Evolutionary conservation across 1,140 invertebrate genomes (phyloP).

Genomic region (Hyles euphorbiae): DNA sequence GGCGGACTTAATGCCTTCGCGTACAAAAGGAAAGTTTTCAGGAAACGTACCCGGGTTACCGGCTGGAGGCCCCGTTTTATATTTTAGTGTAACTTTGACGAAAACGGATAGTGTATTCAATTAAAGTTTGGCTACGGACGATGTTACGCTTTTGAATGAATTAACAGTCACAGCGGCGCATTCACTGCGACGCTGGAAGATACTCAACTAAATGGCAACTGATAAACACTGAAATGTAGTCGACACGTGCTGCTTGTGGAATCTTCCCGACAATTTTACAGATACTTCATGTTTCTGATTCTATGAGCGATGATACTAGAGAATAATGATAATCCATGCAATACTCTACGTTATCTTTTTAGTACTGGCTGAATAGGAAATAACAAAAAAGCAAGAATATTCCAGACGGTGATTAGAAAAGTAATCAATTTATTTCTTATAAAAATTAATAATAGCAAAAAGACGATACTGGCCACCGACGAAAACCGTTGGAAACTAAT

Average conservation of each 20-base stretch:
- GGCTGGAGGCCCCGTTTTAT: conserved; percentile 32
- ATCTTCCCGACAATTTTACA: too few species aligned
- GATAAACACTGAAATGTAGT: too few species aligned
- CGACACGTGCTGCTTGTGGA: too few species aligned
- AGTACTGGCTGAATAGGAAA: too few species aligned
- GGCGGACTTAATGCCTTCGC: too few species aligned
- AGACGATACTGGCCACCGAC: conserved; percentile 46
- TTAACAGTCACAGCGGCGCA: background rate
- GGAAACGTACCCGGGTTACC: conserved; percentile 45
- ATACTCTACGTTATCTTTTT: too few species aligned
- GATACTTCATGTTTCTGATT: too few species aligned
- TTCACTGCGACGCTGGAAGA: too few species aligned
- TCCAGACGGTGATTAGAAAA: background rate
- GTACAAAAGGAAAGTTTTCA: conserved; percentile 57
- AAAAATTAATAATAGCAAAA: conserved; percentile 48
- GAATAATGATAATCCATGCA: too few species aligned
- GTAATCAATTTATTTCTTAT: conserved; percentile 13
- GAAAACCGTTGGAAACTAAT: conserved; percentile 69
- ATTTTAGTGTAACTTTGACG: conserved; percentile 51
- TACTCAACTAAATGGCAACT: too few species aligned
- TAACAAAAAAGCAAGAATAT: background rate
- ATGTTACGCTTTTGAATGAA: conserved; percentile 5
- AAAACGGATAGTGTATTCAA: conserved; percentile 56
- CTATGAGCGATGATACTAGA: too few species aligned
- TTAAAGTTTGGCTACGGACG: conserved; percentile 39